Evolutionary conservation across 2,797 vertebrate species (phyloP), one percentile per base, ranked within the genome.

Genomic region (Enteromius viviparus): DNA sequence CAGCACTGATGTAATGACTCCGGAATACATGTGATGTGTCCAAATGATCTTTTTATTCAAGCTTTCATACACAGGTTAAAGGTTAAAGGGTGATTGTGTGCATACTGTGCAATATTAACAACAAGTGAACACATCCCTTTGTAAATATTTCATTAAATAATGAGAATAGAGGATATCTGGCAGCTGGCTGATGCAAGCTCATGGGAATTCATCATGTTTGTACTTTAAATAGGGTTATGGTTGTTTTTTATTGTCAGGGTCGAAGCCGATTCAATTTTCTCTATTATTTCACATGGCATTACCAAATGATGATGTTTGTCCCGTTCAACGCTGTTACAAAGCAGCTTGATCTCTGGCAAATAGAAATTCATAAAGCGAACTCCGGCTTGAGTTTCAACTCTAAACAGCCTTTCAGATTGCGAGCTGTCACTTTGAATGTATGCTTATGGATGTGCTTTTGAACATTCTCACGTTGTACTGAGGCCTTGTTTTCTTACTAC

Each of bases 401-500:
- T 40, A 5, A 66, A 51, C 76, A 8, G 70, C 47, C 42, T 66
- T 53, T 82, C 45, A 75, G 80, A 72, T 64, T 58, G 1, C 62
- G n/a, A 9, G 37, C 21, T 49, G 51, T 76, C 2, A 3, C 51
- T 62, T 32, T 84, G 40, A 47, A 71, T 45, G 23, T 70, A 78
- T 60, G 17, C 51, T 58, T 32, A 40, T 53, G 29, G 69, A 74
- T 37, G 11, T 81, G 34, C n/a, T 37, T 45, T 71, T 42, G 17
- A 64, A 80, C 17, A 42, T 80, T 53, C 65, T 55, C 21, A 40
- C 17, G 0, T 80, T 45, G 53, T 69, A 70, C 66, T 21, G 45
- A 55, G 42, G 64, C 64, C 69, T 86, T 74, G 55, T 71, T 65
- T 81, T 70, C 64, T 65, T 71, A 21, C 79, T 62, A 45, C 10